phyloP scores from a whole-genome alignment of 2,113 vertebrate species.

The Petromus typicus region DNA sequence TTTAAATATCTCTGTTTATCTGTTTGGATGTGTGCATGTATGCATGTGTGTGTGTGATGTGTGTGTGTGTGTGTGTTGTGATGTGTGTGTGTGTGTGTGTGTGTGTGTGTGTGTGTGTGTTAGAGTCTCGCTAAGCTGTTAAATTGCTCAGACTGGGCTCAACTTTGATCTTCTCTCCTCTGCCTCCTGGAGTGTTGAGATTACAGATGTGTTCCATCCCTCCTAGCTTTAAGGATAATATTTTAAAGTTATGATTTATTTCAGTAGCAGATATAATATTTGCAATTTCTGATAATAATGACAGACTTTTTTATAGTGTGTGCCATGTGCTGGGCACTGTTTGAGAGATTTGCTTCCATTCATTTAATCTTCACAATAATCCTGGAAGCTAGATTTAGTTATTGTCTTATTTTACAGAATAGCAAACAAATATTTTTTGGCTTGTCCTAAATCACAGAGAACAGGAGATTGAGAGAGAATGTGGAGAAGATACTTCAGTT shows the following conservation, averaged over 20 bases:
- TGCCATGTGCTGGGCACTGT: not conserved
- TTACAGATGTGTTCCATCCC: not conserved
- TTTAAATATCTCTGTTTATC: not conserved
- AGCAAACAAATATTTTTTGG: not conserved
- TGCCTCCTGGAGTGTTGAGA: not conserved
- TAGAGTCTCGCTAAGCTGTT: not conserved
- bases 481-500: not conserved
- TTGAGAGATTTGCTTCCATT: not conserved
- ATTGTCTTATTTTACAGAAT: not conserved
- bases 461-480: not conserved
- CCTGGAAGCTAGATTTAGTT: not conserved
- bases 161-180: not conserved
- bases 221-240: not conserved
- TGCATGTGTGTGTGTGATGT: not conserved
- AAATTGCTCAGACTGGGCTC: not conserved
- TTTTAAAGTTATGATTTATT: constrained; percentile 48
- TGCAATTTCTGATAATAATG: not conserved
- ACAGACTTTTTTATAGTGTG: not conserved
- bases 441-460: not conserved
- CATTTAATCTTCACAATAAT: not conserved
- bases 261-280: not conserved
- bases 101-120: not conserved
- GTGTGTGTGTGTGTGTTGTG: not conserved
- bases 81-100: no score
- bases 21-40: no score